Evolutionary conservation across 2,797 vertebrate species (phyloP), one percentile per base, ranked within the genome.

Genomic region (Danio tinwini): DNA sequence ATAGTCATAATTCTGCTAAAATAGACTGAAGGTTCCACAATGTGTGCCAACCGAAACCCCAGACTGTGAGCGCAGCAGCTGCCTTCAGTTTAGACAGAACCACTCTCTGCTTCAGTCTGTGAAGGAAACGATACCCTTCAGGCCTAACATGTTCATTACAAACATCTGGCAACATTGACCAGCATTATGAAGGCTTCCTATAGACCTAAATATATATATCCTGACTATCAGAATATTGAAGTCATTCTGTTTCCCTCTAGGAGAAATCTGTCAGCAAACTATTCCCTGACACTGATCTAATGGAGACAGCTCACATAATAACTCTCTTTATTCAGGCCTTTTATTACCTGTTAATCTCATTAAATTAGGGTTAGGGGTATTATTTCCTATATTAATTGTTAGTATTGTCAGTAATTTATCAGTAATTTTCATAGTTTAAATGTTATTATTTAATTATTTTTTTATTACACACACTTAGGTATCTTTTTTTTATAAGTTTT

Each of bases 241-340:
- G 52, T 53, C 47, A 63, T 79, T 79, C 21, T 17, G n/a, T n/a
- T 64, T 71, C 0, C 17, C 77, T 79, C 61, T 13, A 62, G 77
- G 68, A 62, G 21, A 63, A 72, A 72, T 29, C 68, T 79, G 77
- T 79, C 77, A 79, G 49, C 68, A 79, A 79, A 72, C 70, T 72
- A 50, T 53, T 52, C 42, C 55, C 44, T 47, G 19, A 59, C 55
- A 45, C 21, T 16, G 17, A 73, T 47, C 3, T 59, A 73, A 59
- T 59, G 55, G 69, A 40, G n/a, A 72, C 40, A 37, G 50, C 37
- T 52, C 0, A 8, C n/a, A 55, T 44, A 39, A 52, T 70, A 47
- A 29, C 19, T 6, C 19, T 58, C 17, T 73, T 71, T 52, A 70
- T 70, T 53, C 16, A 56, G 13, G 7, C 2, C 1, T 14, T 45